Evolutionary conservation across 2,797 vertebrate species (phyloP).

Genomic region (Rousettus madagascariensis): DNA sequence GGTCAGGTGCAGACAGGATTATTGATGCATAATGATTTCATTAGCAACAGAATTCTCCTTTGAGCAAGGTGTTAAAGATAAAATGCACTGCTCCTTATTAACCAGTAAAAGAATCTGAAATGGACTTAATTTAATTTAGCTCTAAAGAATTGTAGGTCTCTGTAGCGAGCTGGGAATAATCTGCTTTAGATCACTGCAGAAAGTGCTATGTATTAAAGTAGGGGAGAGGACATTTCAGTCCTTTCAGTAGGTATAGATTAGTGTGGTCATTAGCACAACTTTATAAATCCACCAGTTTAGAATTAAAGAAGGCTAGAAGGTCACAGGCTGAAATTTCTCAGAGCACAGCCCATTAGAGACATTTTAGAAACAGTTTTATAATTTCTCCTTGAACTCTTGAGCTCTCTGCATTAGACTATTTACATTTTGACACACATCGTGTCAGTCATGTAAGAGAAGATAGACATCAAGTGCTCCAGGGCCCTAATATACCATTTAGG

Average conservation of each 20-base stretch:
- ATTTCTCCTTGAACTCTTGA: slow-evolving; percentile 60
- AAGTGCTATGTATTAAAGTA: slow-evolving; percentile 16
- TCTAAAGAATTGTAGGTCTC: slow-evolving; percentile 42
- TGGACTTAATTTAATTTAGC: slow-evolving; percentile 66
- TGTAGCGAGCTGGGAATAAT: slow-evolving; percentile 11
- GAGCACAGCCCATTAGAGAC: not conserved
- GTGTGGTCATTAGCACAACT: slow-evolving; percentile 52
- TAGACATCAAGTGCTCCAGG: slow-evolving; percentile 63
- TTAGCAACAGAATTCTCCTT: slow-evolving; percentile 62
- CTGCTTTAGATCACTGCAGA: slow-evolving; percentile 32
- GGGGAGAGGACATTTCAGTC: not conserved
- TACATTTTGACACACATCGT: slow-evolving; percentile 71
- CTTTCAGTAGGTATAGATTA: not conserved
- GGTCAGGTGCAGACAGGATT: not conserved
- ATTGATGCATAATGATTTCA: slow-evolving; percentile 49
- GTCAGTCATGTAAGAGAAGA: slow-evolving; percentile 70
- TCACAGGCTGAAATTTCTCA: slow-evolving; percentile 18
- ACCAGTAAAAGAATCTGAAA: slow-evolving; percentile 53
- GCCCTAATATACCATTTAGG: slow-evolving; percentile 66
- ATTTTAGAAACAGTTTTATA: slow-evolving; percentile 43
- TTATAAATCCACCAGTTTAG: slow-evolving; percentile 17
- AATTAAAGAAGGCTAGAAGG: slow-evolving; percentile 24
- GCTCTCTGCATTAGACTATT: slow-evolving; percentile 69
- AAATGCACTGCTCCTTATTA: slow-evolving; percentile 61
- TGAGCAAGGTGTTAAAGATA: slow-evolving; percentile 53